phyloP scores from a whole-genome alignment of 2,888 invertebrate genomes.

The Dusona sp. region DNA sequence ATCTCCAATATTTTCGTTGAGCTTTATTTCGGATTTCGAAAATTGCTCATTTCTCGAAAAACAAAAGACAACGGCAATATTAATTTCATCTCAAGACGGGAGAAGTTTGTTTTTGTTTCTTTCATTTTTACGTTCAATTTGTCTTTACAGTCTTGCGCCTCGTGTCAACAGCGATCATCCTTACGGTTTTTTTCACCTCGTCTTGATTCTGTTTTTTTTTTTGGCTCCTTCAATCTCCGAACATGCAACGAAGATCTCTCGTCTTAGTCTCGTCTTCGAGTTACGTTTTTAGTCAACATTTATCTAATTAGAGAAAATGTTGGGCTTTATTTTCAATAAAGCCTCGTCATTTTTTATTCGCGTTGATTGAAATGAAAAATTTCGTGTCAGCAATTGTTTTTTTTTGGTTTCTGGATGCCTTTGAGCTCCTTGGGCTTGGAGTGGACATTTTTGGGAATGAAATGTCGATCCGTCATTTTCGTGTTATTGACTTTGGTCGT shows the following conservation, averaged over 20 bases:
- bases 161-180: conserved; percentile 58
- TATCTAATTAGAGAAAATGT: background rate
- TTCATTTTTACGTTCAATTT: background rate
- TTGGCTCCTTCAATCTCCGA: background rate
- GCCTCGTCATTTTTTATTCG: background rate
- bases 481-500: conserved; percentile 4
- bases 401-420: conserved; percentile 1
- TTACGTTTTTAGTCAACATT: background rate
- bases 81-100: background rate
- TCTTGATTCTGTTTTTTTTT: conserved; percentile 14
- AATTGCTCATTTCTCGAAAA: background rate
- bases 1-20: conserved; percentile 30
- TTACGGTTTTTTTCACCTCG: conserved; percentile 29
- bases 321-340: background rate
- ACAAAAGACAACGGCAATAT: background rate
- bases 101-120: conserved; percentile 4
- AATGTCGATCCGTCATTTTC: background rate
- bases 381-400: conserved; percentile 17
- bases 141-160: conserved; percentile 57
- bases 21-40: conserved; percentile 3
- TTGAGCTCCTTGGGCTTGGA: too few relatives aligned
- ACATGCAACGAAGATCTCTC: conserved; percentile 38
- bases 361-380: background rate
- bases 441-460: background rate
- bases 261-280: conserved; percentile 3